Base-by-base conservation (phyloP, 2,888 invertebrate species). In the Nemoura dubitans region DNA sequence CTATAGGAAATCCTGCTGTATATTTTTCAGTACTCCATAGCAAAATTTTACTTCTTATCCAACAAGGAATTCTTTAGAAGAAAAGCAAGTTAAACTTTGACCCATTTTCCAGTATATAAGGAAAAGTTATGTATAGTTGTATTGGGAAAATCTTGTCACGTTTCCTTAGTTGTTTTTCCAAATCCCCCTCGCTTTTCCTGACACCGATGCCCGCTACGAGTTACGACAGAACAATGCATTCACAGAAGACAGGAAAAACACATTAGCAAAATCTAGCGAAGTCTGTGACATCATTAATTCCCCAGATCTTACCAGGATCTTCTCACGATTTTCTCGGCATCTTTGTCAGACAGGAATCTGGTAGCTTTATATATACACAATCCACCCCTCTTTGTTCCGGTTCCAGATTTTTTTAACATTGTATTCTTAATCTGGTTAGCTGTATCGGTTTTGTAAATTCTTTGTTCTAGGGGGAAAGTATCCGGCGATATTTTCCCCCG, bases 401-500 rank as follows among this genome's bases (percentile, higher is more conserved):
- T 59, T 59, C 59, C 6, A 59, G 2, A 21, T 59, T 59, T 59
- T 59, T 59, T 21, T 59, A n/a, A 21, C 59, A 21, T 59, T 7
- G 59, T 59, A 7, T 59, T 21, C 59, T 59, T 59, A 16, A 59
- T 59, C 59, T 59, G 59, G 59, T 59, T 59, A 59, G 59, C 36
- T 36, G 59, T 59, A 59, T 59, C 59, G 59, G 59, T 59, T 59
- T 59, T 59, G 59, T 59, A 59, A 59, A 59, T 59, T 59, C 59
- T 10, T 59, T 59, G 59, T 59, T 59, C 59, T 21, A 16, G 59
- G 59, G 3, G 59, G 14, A 59, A 59, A 59, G 59, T 59, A 7
- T 59, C 2, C 14, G 59, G 2, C 2, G 59, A 59, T 59, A 2
- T 21, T 59, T 59, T 21, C 14, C 21, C 21, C 21, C 1, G 14